Evolutionary conservation across 2,888 invertebrate genomes (phyloP), one percentile per base, ranked within the genome.

Genomic region (Orthosia gracilis): DNA sequence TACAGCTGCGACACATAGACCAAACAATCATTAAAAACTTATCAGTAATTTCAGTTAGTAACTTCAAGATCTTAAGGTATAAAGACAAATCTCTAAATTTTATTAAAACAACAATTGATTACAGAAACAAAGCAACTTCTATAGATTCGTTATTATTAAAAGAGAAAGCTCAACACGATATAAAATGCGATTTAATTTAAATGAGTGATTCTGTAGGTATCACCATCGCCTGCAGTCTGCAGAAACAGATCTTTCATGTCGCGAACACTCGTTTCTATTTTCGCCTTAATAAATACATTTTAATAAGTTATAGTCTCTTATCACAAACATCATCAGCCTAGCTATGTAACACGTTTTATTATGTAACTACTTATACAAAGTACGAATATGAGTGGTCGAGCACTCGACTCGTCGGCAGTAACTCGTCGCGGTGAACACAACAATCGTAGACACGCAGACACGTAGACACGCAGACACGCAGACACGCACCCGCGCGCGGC

Each of bases 291-390:
- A 17, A 61, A 62, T 70, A 71, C 59, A 71, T 69, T 83, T 78
- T 63, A 76, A 84, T 85, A 83, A 72, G 64, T 85, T 80, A 73
- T 74, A 80, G 75, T 82, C 65, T 82, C 79, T 80, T 83, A 84
- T 81, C 76, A 87, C 77, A 82, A 71, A 80, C 70, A 73, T 78
- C 76, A 83, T 80, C 80, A 78, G 83, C 85, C 79, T 85, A 85
- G 79, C 81, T 87, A 87, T 84, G 82, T 87, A 87, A 86, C 87
- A 85, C 80, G 69, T 75, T 83, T 84, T 80, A 85, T 87, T 87
- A 84, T 82, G 83, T 87, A 79, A 78, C 76, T 84, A 79, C 73
- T 78, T 85, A 80, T 77, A 73, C 72, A 74, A 58, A 73, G 75
- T 73, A 76, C 69, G 78, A 83, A 72, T 68, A 23, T 69, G 50